phyloP scores from a whole-genome alignment of 2,113 vertebrate genomes.

The Bagarius yarrelli region DNA sequence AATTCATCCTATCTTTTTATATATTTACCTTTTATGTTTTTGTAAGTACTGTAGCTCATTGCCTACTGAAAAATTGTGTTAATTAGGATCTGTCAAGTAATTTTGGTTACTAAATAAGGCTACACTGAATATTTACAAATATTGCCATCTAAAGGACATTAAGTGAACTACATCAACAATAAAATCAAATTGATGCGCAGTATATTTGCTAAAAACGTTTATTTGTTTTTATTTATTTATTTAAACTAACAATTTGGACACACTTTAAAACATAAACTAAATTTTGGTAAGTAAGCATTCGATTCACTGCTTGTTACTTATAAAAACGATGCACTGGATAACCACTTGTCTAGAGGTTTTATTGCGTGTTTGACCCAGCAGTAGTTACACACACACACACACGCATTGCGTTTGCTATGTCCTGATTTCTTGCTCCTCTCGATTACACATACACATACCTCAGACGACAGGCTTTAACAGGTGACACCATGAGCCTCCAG shows the following conservation, averaged over 20 bases:
- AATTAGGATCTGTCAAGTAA: background rate
- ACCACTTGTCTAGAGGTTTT: background rate
- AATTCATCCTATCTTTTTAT: background rate
- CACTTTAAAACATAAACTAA: background rate
- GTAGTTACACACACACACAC: background rate
- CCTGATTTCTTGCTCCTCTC: slow-evolving; percentile 35
- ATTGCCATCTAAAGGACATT: slow-evolving; percentile 58
- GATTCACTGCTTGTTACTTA: background rate
- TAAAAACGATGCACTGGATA: background rate
- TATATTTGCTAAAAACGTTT: too few relatives aligned
- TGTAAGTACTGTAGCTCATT: background rate
- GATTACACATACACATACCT: slow-evolving; percentile 30
- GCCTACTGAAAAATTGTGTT: background rate
- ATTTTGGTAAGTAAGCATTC: background rate
- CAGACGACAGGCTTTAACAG: slow-evolving; percentile 63
- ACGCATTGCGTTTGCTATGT: background rate
- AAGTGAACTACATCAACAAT: slow-evolving; percentile 6
- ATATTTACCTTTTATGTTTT: background rate
- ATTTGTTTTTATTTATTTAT: background rate
- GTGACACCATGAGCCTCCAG: slow-evolving; percentile 54
- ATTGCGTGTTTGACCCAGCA: background rate
- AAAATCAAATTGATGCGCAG: background rate
- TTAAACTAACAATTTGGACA: background rate
- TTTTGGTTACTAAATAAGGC: background rate
- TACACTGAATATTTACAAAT: background rate